phyloP scores from a whole-genome alignment of 2,113 vertebrate species.

The Trichechus manatus region DNA sequence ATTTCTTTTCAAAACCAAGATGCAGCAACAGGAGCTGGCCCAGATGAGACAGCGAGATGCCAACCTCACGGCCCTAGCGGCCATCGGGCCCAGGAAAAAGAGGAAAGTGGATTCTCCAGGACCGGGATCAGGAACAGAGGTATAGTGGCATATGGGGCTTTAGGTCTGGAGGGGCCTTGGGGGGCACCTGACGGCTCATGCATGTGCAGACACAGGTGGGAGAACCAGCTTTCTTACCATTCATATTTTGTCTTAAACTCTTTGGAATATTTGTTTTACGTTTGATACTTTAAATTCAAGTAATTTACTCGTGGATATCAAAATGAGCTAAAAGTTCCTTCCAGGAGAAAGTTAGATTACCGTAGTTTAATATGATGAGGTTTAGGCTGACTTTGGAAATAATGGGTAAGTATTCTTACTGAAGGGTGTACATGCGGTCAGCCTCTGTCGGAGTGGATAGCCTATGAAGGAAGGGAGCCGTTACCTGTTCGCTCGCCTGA shows the following conservation, averaged over 20 bases:
- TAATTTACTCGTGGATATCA: accelerated
- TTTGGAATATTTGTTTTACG: background rate
- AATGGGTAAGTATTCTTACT: accelerated
- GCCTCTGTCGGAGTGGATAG: accelerated
- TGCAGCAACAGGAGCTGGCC: slow-evolving; percentile 96
- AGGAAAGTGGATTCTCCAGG: slow-evolving; percentile 92
- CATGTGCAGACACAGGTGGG: accelerated
- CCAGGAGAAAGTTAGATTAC: background rate
- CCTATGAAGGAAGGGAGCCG: accelerated
- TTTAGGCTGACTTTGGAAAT: background rate
- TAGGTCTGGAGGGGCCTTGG: background rate
- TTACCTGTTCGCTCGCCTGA: accelerated
- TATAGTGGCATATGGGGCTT: slow-evolving; percentile 62
- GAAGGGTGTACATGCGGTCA: accelerated
- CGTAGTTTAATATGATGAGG: accelerated
- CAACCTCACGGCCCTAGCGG: slow-evolving; percentile 95
- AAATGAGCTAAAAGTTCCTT: background rate
- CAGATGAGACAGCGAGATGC: slow-evolving; percentile 97
- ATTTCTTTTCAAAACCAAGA: slow-evolving; percentile 86
- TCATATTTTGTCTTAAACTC: accelerated
- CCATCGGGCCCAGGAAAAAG: slow-evolving; percentile 95
- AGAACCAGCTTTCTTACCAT: accelerated
- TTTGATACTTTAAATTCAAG: background rate
- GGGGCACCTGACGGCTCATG: accelerated
- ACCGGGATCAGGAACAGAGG: slow-evolving; percentile 92